phyloP scores from a whole-genome alignment of 2,113 vertebrate species.

The Ameiurus melas region DNA sequence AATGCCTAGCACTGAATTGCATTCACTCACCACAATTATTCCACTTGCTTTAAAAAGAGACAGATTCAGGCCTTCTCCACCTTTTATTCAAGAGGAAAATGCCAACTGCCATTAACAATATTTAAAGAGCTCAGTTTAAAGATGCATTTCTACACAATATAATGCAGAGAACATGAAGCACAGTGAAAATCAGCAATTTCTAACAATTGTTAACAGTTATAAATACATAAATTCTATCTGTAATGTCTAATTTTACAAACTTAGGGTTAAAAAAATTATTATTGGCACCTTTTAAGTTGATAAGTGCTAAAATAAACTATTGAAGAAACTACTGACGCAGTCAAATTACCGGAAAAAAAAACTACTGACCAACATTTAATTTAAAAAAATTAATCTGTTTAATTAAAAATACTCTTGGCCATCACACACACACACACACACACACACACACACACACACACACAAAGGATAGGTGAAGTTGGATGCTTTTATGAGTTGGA shows the following conservation, averaged over 20 bases:
- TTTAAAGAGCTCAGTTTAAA: slow-evolving; percentile 41
- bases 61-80: slow-evolving; percentile 21
- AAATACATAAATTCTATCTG: neutral
- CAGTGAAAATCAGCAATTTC: neutral
- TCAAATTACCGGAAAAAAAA: too few species aligned
- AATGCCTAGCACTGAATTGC: slow-evolving; percentile 32
- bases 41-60: slow-evolving; percentile 49
- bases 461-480: neutral
- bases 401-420: neutral
- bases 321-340: neutral
- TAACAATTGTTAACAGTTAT: neutral
- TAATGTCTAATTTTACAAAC: neutral
- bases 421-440: neutral
- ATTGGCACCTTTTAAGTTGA: neutral
- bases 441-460: too few species aligned
- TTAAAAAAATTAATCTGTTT: neutral
- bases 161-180: neutral
- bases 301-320: neutral
- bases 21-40: slow-evolving; percentile 50
- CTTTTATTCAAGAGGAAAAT: slow-evolving; percentile 41
- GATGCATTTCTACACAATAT: neutral
- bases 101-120: slow-evolving; percentile 40
- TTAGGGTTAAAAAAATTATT: neutral
- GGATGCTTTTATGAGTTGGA: neutral
- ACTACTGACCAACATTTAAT: neutral